phyloP scores from a whole-genome alignment of 2,113 vertebrate species.

The Oxyura jamaicensis region DNA sequence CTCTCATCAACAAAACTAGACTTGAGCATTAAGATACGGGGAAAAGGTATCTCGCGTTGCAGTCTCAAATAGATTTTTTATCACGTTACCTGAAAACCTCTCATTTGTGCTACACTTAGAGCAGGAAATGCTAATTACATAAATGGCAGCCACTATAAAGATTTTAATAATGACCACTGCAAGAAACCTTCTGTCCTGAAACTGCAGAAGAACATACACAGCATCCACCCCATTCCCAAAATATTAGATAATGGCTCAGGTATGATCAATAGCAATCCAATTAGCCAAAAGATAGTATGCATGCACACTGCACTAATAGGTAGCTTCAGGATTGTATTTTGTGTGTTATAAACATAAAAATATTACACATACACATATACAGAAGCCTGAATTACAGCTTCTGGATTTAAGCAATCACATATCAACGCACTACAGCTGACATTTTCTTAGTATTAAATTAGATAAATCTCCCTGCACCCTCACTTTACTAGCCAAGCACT shows the following conservation, averaged over 20 bases:
- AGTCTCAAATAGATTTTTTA: background rate
- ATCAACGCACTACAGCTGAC: background rate
- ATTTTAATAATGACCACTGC: background rate
- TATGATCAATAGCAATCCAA: constrained; percentile 49
- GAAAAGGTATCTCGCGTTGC: background rate
- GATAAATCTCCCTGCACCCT: constrained; percentile 6
- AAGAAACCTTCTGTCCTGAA: background rate
- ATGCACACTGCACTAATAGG: background rate
- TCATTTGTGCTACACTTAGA: background rate
- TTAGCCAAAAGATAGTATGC: background rate
- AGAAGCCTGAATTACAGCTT: background rate
- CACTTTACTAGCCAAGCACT: constrained; percentile 62
- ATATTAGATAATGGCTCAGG: background rate
- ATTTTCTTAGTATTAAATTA: constrained; percentile 40
- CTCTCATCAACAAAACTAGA: background rate
- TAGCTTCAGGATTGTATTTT: background rate
- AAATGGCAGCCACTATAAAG: background rate
- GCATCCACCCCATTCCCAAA: background rate
- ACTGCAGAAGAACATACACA: background rate
- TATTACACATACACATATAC: background rate
- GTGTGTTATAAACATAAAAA: background rate
- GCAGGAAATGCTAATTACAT: background rate
- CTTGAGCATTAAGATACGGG: background rate
- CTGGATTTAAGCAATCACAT: background rate
- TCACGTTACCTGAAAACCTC: background rate